Base-by-base conservation (phyloP, 2,113 vertebrate species). In the Patagioenas fasciata region DNA sequence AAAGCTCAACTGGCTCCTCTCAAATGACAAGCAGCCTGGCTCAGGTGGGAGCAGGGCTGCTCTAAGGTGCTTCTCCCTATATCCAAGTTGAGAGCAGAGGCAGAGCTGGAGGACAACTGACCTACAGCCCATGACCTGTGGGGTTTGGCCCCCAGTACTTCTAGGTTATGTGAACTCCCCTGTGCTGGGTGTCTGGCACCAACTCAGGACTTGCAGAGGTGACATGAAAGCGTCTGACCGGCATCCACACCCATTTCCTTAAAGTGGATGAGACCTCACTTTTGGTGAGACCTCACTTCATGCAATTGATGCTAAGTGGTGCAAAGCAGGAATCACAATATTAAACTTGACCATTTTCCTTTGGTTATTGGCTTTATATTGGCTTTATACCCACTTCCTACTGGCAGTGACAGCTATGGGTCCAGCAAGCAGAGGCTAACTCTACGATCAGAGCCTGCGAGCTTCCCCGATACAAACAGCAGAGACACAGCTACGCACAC, bases 1-100 rank as follows among this genome's bases (percentile, higher is more conserved):
- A 26, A 61, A 82, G 72, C 77, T 84, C 28, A 20, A 2, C 34
- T 25, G 2, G 5, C 53, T 84, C 28, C 19, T 60, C 81, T 51
- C 3, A 9, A 53, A 15, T 44, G 48, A 54, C n/a, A 11, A 1
- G 2, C 26, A 0, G 7, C 54, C 56, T 11, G 1, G 34, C 51
- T 70, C 28, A 15, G 28, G 51, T 2, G 7, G 53, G 36, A 66
- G 19, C 1, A 2, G 12, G 40, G 40, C 40, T 40, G 40, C 13
- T 40, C 40, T 40, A 40, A 40, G 40, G 28, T 38, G 29, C 38
- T 38, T 48, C 44, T 66, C 31, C 42, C 32, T 31, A 20, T n/a
- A 34, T 5, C 54, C n/a, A 18, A 0, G 0, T 5, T 7, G 69
- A 58, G 36, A 81, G 56, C 73, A 74, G 69, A 3, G 2, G n/a